Conservation (phyloP, 2,113 vertebrate species). For the Montifringilla adamsi region DNA sequence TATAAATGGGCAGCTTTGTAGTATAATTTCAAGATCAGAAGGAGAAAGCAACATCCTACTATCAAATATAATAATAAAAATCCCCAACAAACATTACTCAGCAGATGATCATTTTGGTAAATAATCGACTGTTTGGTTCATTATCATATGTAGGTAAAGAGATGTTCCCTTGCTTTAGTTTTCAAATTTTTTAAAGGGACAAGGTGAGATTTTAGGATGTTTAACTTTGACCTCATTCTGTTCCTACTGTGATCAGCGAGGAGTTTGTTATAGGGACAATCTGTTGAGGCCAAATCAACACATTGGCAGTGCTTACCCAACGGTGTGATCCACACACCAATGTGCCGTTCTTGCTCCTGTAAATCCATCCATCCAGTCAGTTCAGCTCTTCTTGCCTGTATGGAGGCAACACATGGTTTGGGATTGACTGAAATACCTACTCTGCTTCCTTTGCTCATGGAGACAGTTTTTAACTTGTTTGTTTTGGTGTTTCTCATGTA, state of each 20-base stretch:
- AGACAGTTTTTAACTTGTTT: not conserved
- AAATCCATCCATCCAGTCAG: not conserved
- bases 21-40: not conserved
- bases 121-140: not conserved
- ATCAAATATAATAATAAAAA: not conserved
- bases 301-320: not conserved
- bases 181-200: not conserved
- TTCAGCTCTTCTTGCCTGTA: not conserved
- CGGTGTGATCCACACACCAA: not conserved
- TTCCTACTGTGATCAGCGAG: not conserved
- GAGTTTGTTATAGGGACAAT: not conserved
- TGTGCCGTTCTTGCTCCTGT: fast-evolving
- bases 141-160: fast-evolving
- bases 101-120: not conserved
- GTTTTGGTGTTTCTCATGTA: not conserved
- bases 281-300: not conserved
- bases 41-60: not conserved
- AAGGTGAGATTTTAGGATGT: not conserved
- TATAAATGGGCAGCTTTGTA: slow-evolving; percentile 4
- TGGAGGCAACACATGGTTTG: not conserved
- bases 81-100: not conserved
- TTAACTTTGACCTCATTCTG: not conserved
- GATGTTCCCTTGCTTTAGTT: not conserved
- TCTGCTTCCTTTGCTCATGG: not conserved
- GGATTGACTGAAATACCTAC: not conserved